A percentile compares a stretch with the other conserved stretches of the same genome.
Conservation (phyloP, 2,888 invertebrate species). For the Pseudoips prasinana region DNA sequence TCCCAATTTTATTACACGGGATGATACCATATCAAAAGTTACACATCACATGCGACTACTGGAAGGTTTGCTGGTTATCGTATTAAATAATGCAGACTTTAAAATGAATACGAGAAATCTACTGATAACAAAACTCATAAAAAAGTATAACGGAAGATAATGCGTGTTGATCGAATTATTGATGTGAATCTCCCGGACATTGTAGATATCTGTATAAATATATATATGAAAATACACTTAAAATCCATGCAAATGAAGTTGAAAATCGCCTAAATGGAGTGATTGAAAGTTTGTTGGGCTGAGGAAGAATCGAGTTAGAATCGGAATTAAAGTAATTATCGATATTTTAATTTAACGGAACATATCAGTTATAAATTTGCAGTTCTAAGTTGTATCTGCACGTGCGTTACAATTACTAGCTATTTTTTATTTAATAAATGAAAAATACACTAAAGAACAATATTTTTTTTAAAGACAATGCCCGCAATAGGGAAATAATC, state of each 20-base stretch:
- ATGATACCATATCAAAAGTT: too few species aligned
- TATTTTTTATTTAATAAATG: too few species aligned
- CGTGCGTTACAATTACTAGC: neutral
- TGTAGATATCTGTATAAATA: conserved; percentile 38
- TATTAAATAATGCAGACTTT: too few species aligned
- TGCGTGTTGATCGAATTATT: conserved; percentile 69
- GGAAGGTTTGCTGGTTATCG: too few species aligned
- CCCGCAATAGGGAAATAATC: too few species aligned
- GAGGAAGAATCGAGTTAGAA: conserved; percentile 52
- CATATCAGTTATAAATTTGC: neutral
- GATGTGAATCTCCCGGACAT: conserved; percentile 70
- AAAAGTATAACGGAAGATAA: conserved; percentile 42
- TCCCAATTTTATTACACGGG: too few species aligned
- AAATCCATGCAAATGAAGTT: conserved; percentile 22
- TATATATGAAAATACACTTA: conserved; percentile 3
- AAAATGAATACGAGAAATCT: conserved; percentile 16
- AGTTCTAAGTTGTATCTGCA: neutral
- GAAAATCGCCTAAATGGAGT: conserved; percentile 12
- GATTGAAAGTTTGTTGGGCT: conserved; percentile 15
- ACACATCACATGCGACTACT: too few species aligned
- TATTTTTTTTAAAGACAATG: too few species aligned
- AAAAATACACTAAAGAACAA: too few species aligned
- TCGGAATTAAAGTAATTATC: conserved; percentile 56
- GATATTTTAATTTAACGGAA: conserved; percentile 35
- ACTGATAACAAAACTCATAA: conserved; percentile 16